Base-by-base conservation (phyloP, 2,888 invertebrate genomes). In the Nomada fucata region DNA sequence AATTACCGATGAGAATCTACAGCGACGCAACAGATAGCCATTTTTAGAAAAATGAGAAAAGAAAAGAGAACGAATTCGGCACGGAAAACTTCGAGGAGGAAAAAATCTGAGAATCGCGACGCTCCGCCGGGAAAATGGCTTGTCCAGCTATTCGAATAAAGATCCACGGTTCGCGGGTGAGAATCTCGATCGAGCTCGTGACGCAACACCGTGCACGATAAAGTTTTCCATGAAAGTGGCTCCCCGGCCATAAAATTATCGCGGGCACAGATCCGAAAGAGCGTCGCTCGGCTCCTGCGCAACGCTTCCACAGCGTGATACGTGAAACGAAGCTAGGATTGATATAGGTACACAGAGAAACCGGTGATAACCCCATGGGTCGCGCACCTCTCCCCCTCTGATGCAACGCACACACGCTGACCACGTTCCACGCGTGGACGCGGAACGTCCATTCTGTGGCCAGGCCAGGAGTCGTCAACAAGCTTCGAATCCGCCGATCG, bases 341-440 rank as follows among this genome's bases (percentile, higher is more conserved):
- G 87, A 90, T 91, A 90, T 91, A 91, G 91, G 91, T 91, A 91
- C 84, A 78, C 76, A 23, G 65, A 88, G 90, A 89, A 86, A 80
- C 87, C 86, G 82, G 82, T 88, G 93, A 93, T 93, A 93, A 93
- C 92, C 92, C 69, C 88, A 68, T 76, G 88, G 92, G 92, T 93
- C 92, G 90, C 91, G 89, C 91, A 91, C 91, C 91, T 92, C 92
- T 91, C 92, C 91, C 92, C 89, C 92, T 90, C 89, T 89, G 85
- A 83, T 86, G 70, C 82, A 69, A 83, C 86, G 83, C 86, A 86
- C 81, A 74, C 84, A 87, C 83, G 83, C 87, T 78, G 79, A 76
- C 74, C 69, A 82, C 81, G 82, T 81, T 80, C 67, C 79, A 61
- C 71, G 82, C 80, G 75, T 74, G 83, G 79, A 79, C 63, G 69